Base-by-base conservation (phyloP, 2,888 invertebrate genomes). In the Oscheius myriophilus region DNA sequence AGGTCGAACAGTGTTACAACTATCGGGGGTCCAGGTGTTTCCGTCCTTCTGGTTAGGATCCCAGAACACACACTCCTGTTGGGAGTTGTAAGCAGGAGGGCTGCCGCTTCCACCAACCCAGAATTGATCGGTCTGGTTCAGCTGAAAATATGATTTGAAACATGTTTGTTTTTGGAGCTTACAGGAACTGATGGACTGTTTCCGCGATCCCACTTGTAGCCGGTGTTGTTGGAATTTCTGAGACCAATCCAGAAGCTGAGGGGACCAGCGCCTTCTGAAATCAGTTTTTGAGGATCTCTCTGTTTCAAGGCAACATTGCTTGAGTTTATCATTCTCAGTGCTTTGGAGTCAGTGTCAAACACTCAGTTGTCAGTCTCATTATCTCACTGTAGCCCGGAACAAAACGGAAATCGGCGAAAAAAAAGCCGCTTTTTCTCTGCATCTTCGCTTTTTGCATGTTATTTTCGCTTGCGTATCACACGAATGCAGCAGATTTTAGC, bases 191-290 rank as follows among this genome's bases (percentile, higher is more conserved):
- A 42, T 14, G 55, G 46, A 6, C 41, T 42, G 25, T 59, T 65
- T 67, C 75, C 75, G 14, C 78, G 58, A 45, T 78, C 78, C 78
- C 78, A 78, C 9, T 52, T n/a, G 41, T 65, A 78, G 2, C 71
- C 63, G n/a, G 2, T 49, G 25, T 41, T 59, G 1, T 61, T 51
- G 23, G 52, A 55, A 45, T 68, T 68, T 53, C 43, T 63, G 0
- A 78, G 67, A 18, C 78, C 78, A n/a, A 72, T 64, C 78, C 78
- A 78, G 70, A 73, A 78, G 42, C 69, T 46, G 18, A 3, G 67
- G 16, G 71, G 70, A 0, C 26, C 63, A 12, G 63, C 46, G 0
- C 69, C 61, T n/a, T 54, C 33, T 0, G 16, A 42, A 51, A 54
- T n/a, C n/a, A n/a, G n/a, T n/a, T n/a, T n/a, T n/a, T n/a, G n/a